These are phyloP conservation scores for Salticus scenicus DNA, from an alignment of 2,888 invertebrate genomes.

Conservation along the genomic window DNA sequence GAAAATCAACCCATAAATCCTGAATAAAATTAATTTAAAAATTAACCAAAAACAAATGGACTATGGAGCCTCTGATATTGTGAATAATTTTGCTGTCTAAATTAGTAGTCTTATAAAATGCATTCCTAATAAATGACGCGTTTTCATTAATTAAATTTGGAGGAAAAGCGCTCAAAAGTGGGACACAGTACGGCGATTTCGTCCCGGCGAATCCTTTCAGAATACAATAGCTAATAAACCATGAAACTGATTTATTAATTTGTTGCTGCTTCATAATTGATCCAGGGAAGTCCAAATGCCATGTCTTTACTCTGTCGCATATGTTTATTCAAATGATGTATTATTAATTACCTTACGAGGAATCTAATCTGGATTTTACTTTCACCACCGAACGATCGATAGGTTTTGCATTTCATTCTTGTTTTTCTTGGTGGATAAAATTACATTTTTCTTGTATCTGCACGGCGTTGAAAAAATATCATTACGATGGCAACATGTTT, in stretches of 20 bases:
- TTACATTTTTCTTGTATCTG: constrained; percentile 5
- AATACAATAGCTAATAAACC: constrained; percentile 2
- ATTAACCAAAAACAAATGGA: too few species aligned
- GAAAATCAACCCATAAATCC: too few species aligned
- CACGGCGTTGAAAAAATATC: background rate
- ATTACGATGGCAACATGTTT: background rate
- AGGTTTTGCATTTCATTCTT: constrained; percentile 6
- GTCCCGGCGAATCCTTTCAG: constrained; percentile 1
- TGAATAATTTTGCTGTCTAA: constrained; percentile 1
- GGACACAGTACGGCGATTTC: background rate
- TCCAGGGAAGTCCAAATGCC: constrained; percentile 12
- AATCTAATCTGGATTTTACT: constrained; percentile 1
- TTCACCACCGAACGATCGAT: constrained; percentile 3
- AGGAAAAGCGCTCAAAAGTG: constrained; percentile 4
- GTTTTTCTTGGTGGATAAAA: background rate
- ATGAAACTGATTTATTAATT: constrained; percentile 19
- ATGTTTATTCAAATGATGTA: constrained; percentile 17
- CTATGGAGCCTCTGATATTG: too few species aligned
- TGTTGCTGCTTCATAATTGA: constrained; percentile 17
- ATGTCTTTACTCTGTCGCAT: constrained; percentile 9
- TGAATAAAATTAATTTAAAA: too few species aligned
- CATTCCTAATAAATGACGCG: constrained; percentile 11
- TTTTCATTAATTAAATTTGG: constrained; percentile 15
- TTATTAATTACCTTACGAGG: constrained; percentile 8
- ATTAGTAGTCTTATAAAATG: background rate